Percentiles rank a stretch among this genome's conserved stretches.
These are phyloP conservation scores for Enteromius thamalakanensis DNA, from an alignment of 2,797 vertebrate genomes.

Conservation along the genomic window DNA sequence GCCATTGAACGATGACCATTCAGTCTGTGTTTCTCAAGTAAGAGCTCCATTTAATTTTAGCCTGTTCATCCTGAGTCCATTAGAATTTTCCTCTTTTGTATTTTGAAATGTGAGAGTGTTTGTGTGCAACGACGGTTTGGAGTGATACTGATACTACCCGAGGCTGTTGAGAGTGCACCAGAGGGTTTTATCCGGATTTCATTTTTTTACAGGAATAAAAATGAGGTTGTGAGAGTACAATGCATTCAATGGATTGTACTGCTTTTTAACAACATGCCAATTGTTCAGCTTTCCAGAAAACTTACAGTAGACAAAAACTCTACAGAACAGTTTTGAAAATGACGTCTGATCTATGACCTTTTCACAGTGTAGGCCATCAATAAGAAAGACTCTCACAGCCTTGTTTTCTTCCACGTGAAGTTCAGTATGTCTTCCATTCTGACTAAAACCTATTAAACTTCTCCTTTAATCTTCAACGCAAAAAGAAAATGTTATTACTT, in stretches of 20 bases:
- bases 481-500: too few species aligned
- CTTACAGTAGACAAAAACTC: background rate
- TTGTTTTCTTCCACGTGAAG: background rate
- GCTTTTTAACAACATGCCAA: background rate
- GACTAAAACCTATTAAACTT: background rate
- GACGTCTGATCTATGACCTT: background rate
- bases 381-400: background rate
- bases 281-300: background rate
- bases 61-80: background rate
- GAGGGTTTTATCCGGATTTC: background rate
- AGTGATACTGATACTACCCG: background rate
- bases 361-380: background rate
- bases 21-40: background rate
- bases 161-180: background rate
- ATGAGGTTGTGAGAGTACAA: background rate
- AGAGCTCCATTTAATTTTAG: background rate
- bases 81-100: background rate
- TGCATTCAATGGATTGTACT: background rate
- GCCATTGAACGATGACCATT: background rate
- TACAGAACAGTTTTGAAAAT: constrained; percentile 7
- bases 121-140: background rate
- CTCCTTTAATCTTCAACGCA: too few species aligned
- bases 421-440: background rate
- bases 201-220: constrained; percentile 11
- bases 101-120: background rate